Conservation (phyloP, 2,113 vertebrate genomes). For the Benitochromis conjunctus region DNA sequence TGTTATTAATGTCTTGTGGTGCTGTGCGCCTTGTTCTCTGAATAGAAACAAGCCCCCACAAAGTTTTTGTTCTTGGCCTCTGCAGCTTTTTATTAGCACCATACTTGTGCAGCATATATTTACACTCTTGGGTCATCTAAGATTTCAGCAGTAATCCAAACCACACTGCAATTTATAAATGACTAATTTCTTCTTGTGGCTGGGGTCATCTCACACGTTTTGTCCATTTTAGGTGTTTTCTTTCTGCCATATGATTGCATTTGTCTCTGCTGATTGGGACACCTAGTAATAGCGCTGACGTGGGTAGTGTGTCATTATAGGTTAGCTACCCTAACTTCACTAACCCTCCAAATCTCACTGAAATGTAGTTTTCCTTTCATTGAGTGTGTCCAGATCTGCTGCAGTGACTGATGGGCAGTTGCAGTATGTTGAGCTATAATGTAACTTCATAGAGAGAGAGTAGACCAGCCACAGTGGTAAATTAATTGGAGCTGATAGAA, state of each 20-base stretch:
- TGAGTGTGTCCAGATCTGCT: background rate
- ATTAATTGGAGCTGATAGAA: background rate
- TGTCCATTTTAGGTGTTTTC: background rate
- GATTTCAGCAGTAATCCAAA: background rate
- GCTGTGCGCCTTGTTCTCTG: background rate
- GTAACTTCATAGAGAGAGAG: background rate
- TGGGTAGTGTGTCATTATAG: background rate
- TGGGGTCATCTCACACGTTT: background rate
- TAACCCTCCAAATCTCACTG: background rate
- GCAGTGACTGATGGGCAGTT: background rate
- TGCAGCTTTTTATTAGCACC: background rate
- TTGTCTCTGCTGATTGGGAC: background rate
- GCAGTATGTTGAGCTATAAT: background rate
- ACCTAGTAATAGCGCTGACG: background rate
- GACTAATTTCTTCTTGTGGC: background rate
- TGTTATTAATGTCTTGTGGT: background rate
- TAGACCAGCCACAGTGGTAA: too few species aligned
- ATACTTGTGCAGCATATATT: background rate
- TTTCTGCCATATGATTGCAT: background rate
- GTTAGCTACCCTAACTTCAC: background rate
- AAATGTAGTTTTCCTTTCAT: background rate
- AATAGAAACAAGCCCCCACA: background rate
- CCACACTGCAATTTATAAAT: background rate
- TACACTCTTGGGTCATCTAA: background rate
- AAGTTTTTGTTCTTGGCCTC: background rate